Percentiles rank a stretch among this genome's conserved stretches.
These are phyloP conservation scores for Chelon auratus DNA, from an alignment of 2,797 vertebrate species.

Conservation along the genomic window DNA sequence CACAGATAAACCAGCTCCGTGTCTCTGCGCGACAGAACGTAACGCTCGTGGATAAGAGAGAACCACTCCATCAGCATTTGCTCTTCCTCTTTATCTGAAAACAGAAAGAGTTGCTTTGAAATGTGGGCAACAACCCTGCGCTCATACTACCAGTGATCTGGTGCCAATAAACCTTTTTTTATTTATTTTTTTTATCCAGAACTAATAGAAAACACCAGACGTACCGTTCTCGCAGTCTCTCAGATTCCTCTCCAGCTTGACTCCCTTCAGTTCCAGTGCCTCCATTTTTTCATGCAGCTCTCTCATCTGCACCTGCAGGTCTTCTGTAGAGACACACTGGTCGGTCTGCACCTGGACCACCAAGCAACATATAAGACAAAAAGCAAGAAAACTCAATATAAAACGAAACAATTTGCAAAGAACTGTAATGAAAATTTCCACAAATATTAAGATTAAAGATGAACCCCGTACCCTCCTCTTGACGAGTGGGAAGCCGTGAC, in stretches of 20 bases:
- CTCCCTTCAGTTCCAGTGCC: conserved; percentile 87
- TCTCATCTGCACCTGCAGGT: conserved; percentile 88
- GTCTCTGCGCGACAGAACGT: conserved; percentile 87
- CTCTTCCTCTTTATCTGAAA: conserved; percentile 88
- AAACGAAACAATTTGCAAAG: not conserved
- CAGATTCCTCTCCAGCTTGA: conserved; percentile 88
- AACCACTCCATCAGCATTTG: conserved; percentile 92
- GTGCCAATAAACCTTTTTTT: not conserved
- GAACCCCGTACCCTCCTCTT: conserved; percentile 89
- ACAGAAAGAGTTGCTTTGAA: not conserved
- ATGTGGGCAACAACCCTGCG: not conserved
- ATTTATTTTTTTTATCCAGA: not conserved
- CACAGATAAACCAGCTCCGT: conserved; percentile 92
- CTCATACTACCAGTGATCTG: not conserved
- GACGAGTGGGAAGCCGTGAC: conserved; percentile 92
- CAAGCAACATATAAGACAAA: not conserved
- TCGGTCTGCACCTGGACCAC: conserved; percentile 90
- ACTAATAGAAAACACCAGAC: not conserved
- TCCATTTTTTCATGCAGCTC: conserved; percentile 87
- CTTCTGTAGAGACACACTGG: conserved; percentile 83
- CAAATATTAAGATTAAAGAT: no score
- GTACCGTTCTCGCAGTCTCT: conserved; percentile 85
- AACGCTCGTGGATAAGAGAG: conserved; percentile 90
- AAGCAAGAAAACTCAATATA: not conserved
- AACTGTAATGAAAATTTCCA: not conserved